Conservation (phyloP, 2,888 invertebrate species). For the Mythimna pallens region DNA sequence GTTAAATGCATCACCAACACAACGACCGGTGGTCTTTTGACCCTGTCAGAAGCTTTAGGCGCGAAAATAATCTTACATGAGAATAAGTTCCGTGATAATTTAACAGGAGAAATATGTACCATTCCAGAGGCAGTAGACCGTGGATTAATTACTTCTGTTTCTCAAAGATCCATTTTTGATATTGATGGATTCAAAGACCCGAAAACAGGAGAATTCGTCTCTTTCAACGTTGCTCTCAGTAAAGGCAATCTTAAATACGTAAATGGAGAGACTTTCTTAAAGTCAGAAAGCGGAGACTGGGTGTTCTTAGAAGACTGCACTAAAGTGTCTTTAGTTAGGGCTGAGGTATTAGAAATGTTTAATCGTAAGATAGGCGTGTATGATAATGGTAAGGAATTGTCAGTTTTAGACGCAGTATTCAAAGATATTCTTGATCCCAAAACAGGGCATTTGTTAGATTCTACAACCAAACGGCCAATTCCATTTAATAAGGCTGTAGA, state of each 20-base stretch:
- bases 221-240: conserved; percentile 95
- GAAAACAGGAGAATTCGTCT: conserved; percentile 94
- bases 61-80: conserved; percentile 94
- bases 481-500: conserved; percentile 96
- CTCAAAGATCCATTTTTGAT: conserved; percentile 97
- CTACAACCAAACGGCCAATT: conserved; percentile 92
- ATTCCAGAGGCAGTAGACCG: conserved; percentile 97
- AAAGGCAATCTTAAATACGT: conserved; percentile 94
- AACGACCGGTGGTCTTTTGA: conserved; percentile 94
- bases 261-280: conserved; percentile 93
- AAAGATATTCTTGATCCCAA: conserved; percentile 96
- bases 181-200: conserved; percentile 97
- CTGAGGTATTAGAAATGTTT: conserved; percentile 97
- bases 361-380: conserved; percentile 95
- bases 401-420: conserved; percentile 96
- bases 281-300: conserved; percentile 93
- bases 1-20: conserved; percentile 96
- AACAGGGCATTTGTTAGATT: conserved; percentile 96
- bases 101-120: conserved; percentile 93
- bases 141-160: conserved; percentile 96
- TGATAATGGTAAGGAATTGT: conserved; percentile 94
- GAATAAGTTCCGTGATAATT: conserved; percentile 94
- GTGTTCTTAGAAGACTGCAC: conserved; percentile 95
- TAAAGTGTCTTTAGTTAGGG: conserved; percentile 94
- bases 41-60: conserved; percentile 96